These are phyloP conservation scores for Cataglyphis altisquamis DNA, from an alignment of 2,888 invertebrate species.

Conservation along the genomic window DNA sequence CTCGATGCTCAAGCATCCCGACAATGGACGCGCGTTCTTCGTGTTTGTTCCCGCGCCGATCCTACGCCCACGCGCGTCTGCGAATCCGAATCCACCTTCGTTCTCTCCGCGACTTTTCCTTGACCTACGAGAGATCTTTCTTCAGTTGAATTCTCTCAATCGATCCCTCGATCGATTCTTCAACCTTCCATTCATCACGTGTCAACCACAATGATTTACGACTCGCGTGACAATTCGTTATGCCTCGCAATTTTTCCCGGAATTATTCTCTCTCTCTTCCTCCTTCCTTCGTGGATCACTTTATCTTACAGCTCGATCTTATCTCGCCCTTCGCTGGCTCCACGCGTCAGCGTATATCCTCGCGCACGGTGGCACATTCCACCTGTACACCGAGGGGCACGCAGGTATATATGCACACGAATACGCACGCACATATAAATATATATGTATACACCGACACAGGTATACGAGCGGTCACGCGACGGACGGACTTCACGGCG, in stretches of 20 bases:
- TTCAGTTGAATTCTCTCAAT: background rate
- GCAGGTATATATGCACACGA: conserved; percentile 12
- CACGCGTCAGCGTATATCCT: conserved; percentile 46
- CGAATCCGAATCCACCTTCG: background rate
- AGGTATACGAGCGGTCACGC: conserved; percentile 49
- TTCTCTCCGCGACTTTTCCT: background rate
- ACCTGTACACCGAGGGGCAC: conserved; percentile 25
- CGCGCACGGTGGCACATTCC: conserved; percentile 50
- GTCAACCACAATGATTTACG: background rate
- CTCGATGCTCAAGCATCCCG: background rate
- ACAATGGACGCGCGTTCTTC: conserved; percentile 2
- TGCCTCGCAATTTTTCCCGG: background rate
- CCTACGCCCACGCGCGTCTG: conserved; percentile 6
- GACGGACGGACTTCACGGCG: conserved; percentile 29
- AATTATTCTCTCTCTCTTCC: background rate
- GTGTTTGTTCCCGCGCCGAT: conserved; percentile 30
- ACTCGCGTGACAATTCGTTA: background rate
- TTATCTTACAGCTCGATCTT: conserved; percentile 38
- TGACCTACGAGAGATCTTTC: background rate
- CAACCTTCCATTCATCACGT: background rate
- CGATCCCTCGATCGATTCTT: background rate
- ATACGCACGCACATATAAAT: background rate
- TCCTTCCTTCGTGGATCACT: conserved; percentile 52
- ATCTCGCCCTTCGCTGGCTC: conserved; percentile 49
- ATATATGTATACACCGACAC: conserved; percentile 28